Conservation (phyloP, 30 jellyfish, hydroid and myxozoan genomes). For the Aurelia aurita region DNA sequence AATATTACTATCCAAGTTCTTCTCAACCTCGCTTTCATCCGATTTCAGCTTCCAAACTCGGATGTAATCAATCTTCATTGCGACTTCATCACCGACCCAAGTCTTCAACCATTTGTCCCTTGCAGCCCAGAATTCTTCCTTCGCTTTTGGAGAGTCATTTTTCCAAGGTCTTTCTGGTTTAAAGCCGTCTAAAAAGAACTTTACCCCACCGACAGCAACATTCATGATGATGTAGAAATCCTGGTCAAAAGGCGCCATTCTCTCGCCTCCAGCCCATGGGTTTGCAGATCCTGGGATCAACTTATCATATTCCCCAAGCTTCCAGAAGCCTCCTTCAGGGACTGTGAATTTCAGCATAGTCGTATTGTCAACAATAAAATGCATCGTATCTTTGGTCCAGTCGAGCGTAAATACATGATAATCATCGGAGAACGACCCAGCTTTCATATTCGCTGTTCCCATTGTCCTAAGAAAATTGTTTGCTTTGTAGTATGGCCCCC, state of each 20-base stretch:
- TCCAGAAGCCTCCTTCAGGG: conserved; percentile 79
- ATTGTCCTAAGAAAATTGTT: conserved; percentile 69
- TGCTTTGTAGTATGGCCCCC: conserved; percentile 82
- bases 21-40: conserved; percentile 49
- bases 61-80: conserved; percentile 78
- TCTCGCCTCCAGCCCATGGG: conserved; percentile 78
- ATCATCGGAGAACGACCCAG: conserved; percentile 77
- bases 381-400: conserved; percentile 67
- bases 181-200: conserved; percentile 67
- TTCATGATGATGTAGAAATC: conserved; percentile 74
- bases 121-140: conserved; percentile 85
- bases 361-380: conserved; percentile 67
- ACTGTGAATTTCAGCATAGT: conserved; percentile 73
- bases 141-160: conserved; percentile 49
- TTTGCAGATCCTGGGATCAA: conserved; percentile 33
- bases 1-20: conserved; percentile 20
- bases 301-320: conserved; percentile 59
- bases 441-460: conserved; percentile 45
- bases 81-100: conserved; percentile 88
- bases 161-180: conserved; percentile 78
- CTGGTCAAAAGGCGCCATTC: conserved; percentile 90
- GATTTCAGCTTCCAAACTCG: conserved; percentile 77
- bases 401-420: conserved; percentile 63
- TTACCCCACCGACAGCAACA: conserved; percentile 86
- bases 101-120: conserved; percentile 71